phyloP scores from a whole-genome alignment of 2,797 vertebrate genomes.

The Argyrosomus regius region DNA sequence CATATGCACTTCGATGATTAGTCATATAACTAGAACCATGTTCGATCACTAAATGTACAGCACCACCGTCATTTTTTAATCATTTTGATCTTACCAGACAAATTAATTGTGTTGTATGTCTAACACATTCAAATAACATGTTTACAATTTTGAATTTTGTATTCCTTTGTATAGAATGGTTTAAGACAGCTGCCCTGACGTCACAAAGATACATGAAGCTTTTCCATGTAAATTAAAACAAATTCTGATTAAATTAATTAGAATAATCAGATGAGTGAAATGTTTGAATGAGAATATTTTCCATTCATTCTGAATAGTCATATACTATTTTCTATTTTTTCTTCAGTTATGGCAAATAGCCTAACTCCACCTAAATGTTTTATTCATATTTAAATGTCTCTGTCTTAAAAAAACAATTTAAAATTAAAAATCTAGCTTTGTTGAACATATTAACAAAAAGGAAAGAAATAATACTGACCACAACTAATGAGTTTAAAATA shows the following conservation, averaged over 20 bases:
- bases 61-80: slow-evolving; percentile 2
- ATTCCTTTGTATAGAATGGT: background rate
- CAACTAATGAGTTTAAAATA: slow-evolving; percentile 12
- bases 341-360: background rate
- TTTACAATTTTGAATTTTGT: slow-evolving; percentile 10
- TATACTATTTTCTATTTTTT: background rate
- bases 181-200: slow-evolving; percentile 13
- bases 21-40: slow-evolving; percentile 1
- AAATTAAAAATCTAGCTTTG: background rate
- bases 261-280: slow-evolving; percentile 22
- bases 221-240: slow-evolving; percentile 19
- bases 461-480: slow-evolving; percentile 13
- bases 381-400: slow-evolving; percentile 15
- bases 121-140: slow-evolving; percentile 27
- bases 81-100: slow-evolving; percentile 17
- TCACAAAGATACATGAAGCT: slow-evolving; percentile 4
- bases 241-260: slow-evolving; percentile 19
- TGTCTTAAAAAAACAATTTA: background rate
- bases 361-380: background rate
- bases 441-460: slow-evolving; percentile 14
- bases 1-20: background rate
- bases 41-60: slow-evolving; percentile 19
- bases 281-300: slow-evolving; percentile 19
- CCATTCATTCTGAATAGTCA: background rate
- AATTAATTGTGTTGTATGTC: background rate